phyloP scores from a whole-genome alignment of 2,888 invertebrate genomes.

The Laspeyria flexula region DNA sequence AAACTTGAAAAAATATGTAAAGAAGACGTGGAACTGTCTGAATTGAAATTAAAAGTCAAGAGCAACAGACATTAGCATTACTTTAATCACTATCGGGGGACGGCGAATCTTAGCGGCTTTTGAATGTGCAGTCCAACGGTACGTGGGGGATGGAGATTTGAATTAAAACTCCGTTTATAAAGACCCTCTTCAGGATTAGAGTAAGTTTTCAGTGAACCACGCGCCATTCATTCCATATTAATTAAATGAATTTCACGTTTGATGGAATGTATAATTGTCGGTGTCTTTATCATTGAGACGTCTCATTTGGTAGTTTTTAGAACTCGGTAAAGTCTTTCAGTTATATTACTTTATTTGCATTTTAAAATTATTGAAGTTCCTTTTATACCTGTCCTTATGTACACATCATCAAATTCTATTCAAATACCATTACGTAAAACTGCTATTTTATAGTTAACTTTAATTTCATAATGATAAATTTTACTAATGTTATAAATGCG shows the following conservation, averaged over 20 bases:
- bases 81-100: constrained; percentile 72
- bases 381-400: too few relatives aligned
- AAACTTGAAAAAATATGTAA: constrained; percentile 28
- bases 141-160: constrained; percentile 68
- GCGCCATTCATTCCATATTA: constrained; percentile 52
- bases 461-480: too few relatives aligned
- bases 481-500: too few relatives aligned
- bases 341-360: too few relatives aligned
- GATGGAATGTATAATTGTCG: constrained; percentile 33
- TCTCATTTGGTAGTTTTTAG: not conserved
- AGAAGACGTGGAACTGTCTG: constrained; percentile 39
- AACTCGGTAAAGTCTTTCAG: not conserved
- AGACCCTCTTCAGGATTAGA: constrained; percentile 64
- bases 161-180: constrained; percentile 75
- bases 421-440: too few relatives aligned
- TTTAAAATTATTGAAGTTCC: too few relatives aligned
- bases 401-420: too few relatives aligned
- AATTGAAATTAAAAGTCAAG: constrained; percentile 62
- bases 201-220: constrained; percentile 53
- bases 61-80: constrained; percentile 67
- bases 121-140: constrained; percentile 66
- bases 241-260: constrained; percentile 67
- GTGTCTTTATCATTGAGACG: constrained; percentile 17
- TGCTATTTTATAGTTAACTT: too few relatives aligned
- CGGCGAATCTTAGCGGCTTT: constrained; percentile 60